phyloP scores from a whole-genome alignment of 2,888 invertebrate genomes.

The Drepanosiphum platanoidis region DNA sequence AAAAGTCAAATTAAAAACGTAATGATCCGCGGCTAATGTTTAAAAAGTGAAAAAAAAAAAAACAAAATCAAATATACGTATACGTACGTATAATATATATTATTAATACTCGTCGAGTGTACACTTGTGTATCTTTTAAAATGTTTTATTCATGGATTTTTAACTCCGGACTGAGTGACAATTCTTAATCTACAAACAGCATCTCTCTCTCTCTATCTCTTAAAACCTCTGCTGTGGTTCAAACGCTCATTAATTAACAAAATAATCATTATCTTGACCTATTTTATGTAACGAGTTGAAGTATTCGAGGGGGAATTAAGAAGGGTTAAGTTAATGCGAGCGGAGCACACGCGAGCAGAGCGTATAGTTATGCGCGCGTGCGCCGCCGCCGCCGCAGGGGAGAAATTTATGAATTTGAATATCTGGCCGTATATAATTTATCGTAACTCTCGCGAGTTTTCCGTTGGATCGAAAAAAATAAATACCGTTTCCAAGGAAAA shows the following conservation, averaged over 20 bases:
- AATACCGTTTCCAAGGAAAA: too few relatives aligned
- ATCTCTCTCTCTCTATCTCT: too few relatives aligned
- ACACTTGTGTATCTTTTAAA: neutral
- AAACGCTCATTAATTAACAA: slow-evolving; percentile 17
- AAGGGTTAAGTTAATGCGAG: slow-evolving; percentile 10
- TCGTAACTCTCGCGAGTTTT: neutral
- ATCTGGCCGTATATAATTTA: neutral
- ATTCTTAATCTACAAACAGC: neutral
- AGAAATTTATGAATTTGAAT: neutral
- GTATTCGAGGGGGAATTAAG: slow-evolving; percentile 21
- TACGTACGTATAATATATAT: too few relatives aligned
- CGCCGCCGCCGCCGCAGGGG: neutral
- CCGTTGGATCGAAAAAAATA: too few relatives aligned
- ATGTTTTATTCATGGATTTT: neutral
- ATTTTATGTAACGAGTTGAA: slow-evolving; percentile 28
- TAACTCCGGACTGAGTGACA: neutral
- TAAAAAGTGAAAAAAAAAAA: neutral
- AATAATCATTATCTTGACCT: slow-evolving; percentile 24
- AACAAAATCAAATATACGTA: neutral
- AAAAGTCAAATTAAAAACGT: neutral
- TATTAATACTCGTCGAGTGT: too few relatives aligned
- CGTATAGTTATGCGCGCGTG: neutral
- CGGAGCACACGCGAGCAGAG: neutral
- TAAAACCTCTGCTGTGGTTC: neutral
- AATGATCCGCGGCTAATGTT: neutral